phyloP scores from a whole-genome alignment of 2,113 vertebrate species.

The rabbit (Oryctolagus cuniculus) region mOryCun1.1 NC_091434.1:61288501-61289000 shows the following conservation, averaged over 20 bases:
- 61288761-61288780: constrained; percentile 5
- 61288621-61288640: too few species aligned
- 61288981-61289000: constrained; percentile 56
- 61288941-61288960: constrained; percentile 68
- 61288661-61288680: constrained; percentile 3
- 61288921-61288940: constrained; percentile 73
- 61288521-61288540: too few species aligned
- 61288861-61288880: constrained; percentile 59
- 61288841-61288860: constrained; percentile 53
- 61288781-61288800: constrained; percentile 41
- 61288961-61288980: constrained; percentile 64
- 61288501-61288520: too few species aligned
- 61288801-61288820: constrained; percentile 47
- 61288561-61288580: too few species aligned
- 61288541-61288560: too few species aligned
- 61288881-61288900: constrained; percentile 72
- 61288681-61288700: constrained; percentile 28
- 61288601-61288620: too few species aligned
- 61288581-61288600: too few species aligned
- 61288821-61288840: constrained; percentile 43
- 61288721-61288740: not conserved
- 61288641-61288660: constrained; percentile 55
- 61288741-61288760: constrained; percentile 59
- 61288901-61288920: constrained; percentile 72
- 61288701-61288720: constrained; percentile 7